A percentile compares a stretch with the other conserved stretches of the same genome.
Conservation (phyloP, 1,140 invertebrate genomes). For the Halotydeus destructor region DNA sequence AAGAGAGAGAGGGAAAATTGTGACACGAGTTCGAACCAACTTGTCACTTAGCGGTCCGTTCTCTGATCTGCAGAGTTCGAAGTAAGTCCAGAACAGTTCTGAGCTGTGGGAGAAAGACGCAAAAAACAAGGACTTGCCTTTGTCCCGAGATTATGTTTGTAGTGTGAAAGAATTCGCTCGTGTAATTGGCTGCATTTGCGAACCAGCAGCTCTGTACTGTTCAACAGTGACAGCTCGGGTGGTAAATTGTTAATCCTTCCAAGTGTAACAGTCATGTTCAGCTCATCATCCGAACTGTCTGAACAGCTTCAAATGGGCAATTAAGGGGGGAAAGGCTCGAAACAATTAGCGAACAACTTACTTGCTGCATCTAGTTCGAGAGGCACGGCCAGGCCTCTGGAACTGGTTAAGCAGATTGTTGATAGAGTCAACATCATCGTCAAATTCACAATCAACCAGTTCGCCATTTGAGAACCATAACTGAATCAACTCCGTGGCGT, state of each 20-base stretch:
- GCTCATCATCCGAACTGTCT: no score
- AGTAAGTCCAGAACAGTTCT: background rate
- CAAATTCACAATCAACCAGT: constrained; percentile 12
- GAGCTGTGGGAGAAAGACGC: background rate
- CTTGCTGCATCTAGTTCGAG: constrained; percentile 2
- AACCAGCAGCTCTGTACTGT: no score
- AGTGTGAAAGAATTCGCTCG: no score
- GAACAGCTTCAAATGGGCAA: no score
- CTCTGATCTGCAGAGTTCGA: background rate
- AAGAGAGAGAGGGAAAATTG: background rate
- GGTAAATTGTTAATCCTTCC: no score
- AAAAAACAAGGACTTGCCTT: background rate
- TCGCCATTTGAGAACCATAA: constrained; percentile 8
- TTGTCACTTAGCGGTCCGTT: background rate
- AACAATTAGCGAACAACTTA: background rate
- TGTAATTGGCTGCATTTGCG: no score
- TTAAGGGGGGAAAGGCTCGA: no score
- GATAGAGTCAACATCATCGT: background rate
- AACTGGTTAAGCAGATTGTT: constrained; percentile 1
- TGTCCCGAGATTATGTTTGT: background rate
- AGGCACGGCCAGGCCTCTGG: background rate
- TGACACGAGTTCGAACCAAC: background rate
- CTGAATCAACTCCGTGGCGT: constrained; percentile 6
- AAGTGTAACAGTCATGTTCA: no score
- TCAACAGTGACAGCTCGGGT: no score